These are phyloP conservation scores for Hydrozoanthus tunicans DNA, from an alignment of 64 coral and sea anemone species.

Conservation along the genomic window DNA sequence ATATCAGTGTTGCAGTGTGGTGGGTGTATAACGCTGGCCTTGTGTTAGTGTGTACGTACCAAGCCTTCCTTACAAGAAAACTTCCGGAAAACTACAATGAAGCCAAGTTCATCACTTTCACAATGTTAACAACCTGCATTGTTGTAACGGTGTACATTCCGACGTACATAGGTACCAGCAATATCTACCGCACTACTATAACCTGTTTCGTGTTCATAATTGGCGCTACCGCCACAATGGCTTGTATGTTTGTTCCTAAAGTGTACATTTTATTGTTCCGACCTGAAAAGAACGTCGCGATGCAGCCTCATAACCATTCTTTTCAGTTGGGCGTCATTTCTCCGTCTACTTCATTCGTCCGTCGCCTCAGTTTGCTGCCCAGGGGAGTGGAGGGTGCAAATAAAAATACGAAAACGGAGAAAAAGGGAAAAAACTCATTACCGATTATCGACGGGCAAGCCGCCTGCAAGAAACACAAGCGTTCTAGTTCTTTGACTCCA, in stretches of 20 bases:
- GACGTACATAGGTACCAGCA: constrained; percentile 78
- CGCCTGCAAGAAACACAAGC: not conserved
- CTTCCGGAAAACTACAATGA: constrained; percentile 92
- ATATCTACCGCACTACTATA: constrained; percentile 79
- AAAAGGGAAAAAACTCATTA: not conserved
- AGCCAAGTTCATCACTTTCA: constrained; percentile 84
- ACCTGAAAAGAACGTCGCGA: constrained; percentile 80
- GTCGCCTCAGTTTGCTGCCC: not conserved
- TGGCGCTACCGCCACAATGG: constrained; percentile 56
- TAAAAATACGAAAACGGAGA: not conserved
- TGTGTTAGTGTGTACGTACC: constrained; percentile 73
- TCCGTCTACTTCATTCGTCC: constrained; percentile 36
- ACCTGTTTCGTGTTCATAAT: constrained; percentile 88
- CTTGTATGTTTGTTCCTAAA: constrained; percentile 86
- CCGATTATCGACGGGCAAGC: not conserved
- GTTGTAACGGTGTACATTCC: constrained; percentile 81
- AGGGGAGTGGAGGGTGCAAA: not conserved
- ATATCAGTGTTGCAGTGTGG: constrained; percentile 70
- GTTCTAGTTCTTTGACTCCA: constrained; percentile 5
- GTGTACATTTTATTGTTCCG: constrained; percentile 78
- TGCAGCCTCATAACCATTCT: constrained; percentile 50
- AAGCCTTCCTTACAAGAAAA: constrained; percentile 77
- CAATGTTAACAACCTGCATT: constrained; percentile 89
- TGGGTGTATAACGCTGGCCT: constrained; percentile 83
- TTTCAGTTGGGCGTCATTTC: constrained; percentile 56